phyloP scores from a whole-genome alignment of 1,140 invertebrate species.

The Drosophila baimaii region DNA sequence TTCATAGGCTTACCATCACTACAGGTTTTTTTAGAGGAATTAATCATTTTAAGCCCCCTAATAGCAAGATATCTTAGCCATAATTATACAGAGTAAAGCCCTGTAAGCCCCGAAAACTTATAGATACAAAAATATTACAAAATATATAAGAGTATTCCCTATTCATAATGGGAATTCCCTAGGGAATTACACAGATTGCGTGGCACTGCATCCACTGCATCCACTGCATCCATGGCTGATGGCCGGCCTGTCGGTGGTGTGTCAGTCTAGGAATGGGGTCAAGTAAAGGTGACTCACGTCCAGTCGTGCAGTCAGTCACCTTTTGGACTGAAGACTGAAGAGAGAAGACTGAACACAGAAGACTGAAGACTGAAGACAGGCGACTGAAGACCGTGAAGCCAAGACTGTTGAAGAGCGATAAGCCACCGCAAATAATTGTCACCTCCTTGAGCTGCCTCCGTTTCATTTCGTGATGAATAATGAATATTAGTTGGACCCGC shows the following conservation, averaged over 20 bases:
- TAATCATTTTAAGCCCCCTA: no score
- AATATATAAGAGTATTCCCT: neutral
- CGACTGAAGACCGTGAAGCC: neutral
- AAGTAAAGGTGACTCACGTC: slow-evolving; percentile 7
- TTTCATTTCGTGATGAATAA: slow-evolving; percentile 35
- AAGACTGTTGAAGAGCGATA: no score
- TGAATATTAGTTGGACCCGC: slow-evolving; percentile 5
- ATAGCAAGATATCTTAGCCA: no score
- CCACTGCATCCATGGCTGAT: slow-evolving; percentile 1
- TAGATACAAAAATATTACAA: no score
- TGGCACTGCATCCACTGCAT: neutral
- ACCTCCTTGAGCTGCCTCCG: slow-evolving; percentile 25
- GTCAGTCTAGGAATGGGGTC: neutral
- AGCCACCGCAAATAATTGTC: slow-evolving; percentile 34
- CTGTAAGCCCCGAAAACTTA: no score
- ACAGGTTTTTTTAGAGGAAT: no score
- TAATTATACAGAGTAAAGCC: no score
- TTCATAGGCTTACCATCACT: no score
- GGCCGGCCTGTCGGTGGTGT: neutral
- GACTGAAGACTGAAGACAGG: neutral
- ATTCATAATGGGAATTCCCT: neutral
- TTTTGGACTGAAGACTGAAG: slow-evolving; percentile 3
- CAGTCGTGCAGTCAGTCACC: slow-evolving; percentile 32
- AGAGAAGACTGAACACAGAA: neutral
- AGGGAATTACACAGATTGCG: neutral